Percentiles rank a stretch among this genome's conserved stretches.
These are phyloP conservation scores for Drosophila lutescens DNA, from an alignment of 2,888 invertebrate species.

Conservation along the genomic window DNA sequence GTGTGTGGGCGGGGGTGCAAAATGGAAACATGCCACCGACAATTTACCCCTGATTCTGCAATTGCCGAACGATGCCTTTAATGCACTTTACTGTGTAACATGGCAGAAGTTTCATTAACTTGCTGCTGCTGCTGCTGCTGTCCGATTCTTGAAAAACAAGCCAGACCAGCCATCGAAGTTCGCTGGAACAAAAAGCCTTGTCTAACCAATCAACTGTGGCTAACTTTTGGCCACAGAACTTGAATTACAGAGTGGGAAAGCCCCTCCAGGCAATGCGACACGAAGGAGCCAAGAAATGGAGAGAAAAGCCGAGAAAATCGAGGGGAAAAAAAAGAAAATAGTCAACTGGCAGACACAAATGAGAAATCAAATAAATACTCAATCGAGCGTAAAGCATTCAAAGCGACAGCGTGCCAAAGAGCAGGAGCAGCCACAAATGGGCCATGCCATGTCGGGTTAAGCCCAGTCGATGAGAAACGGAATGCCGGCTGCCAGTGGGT, in stretches of 20 bases:
- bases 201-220: conserved; percentile 78
- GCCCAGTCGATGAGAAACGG: conserved; percentile 13
- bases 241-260: conserved; percentile 66
- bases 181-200: conserved; percentile 55
- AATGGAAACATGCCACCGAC: conserved; percentile 19
- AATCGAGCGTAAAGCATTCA: conserved; percentile 78
- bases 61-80: conserved; percentile 21
- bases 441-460: conserved; percentile 43
- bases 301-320: conserved; percentile 16
- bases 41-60: conserved; percentile 17
- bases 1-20: conserved; percentile 11
- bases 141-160: conserved; percentile 66
- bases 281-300: conserved; percentile 29
- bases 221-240: conserved; percentile 78
- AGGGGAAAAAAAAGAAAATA: conserved; percentile 19
- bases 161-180: conserved; percentile 44
- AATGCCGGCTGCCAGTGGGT: conserved; percentile 33
- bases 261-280: conserved; percentile 25
- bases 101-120: conserved; percentile 74
- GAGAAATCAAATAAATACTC: conserved; percentile 80
- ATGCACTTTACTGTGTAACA: conserved; percentile 47
- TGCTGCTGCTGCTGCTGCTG: conserved; percentile 45
- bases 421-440: conserved; percentile 52
- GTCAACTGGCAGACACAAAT: conserved; percentile 76
- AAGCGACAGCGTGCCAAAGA: conserved; percentile 59